These are phyloP conservation scores for Zygothrica quintamaculata DNA, from an alignment of 2,888 invertebrate genomes.

Conservation along the genomic window DNA sequence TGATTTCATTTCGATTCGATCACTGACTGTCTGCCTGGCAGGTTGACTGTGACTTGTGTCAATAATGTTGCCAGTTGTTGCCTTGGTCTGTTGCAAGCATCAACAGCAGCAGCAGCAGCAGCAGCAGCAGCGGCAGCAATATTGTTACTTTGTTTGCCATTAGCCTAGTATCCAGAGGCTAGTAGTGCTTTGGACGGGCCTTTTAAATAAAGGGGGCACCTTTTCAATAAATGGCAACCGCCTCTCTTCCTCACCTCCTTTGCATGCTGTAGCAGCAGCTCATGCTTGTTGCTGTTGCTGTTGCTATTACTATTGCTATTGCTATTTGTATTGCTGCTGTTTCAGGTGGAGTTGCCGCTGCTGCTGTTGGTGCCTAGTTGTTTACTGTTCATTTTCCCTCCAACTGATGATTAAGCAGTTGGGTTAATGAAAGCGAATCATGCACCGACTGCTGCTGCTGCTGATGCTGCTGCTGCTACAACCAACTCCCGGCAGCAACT, in stretches of 20 bases:
- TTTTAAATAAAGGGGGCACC: conserved; percentile 20
- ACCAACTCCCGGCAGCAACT: conserved; percentile 41
- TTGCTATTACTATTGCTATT: too few species aligned
- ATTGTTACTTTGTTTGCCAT: conserved; percentile 34
- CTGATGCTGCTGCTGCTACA: neutral
- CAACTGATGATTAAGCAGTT: conserved; percentile 76
- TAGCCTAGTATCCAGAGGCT: conserved; percentile 28
- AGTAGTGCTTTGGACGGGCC: neutral
- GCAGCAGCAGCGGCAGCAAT: conserved; percentile 10
- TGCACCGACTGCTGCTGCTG: conserved; percentile 50
- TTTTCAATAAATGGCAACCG: conserved; percentile 74
- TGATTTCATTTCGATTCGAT: conserved; percentile 50
- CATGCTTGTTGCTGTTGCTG: neutral
- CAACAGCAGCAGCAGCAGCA: neutral
- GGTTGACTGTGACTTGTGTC: conserved; percentile 63
- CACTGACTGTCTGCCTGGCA: conserved; percentile 46
- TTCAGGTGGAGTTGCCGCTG: neutral
- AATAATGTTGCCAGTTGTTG: conserved; percentile 58
- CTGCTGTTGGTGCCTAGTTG: neutral
- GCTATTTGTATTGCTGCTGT: too few species aligned
- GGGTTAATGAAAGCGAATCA: conserved; percentile 78
- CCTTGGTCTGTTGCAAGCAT: neutral
- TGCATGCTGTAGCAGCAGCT: conserved; percentile 10
- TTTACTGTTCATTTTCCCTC: conserved; percentile 10
- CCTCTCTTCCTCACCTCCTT: conserved; percentile 39